Base-by-base conservation (phyloP, 2,888 invertebrate species). In the Zootermopsis nevadensis region DNA sequence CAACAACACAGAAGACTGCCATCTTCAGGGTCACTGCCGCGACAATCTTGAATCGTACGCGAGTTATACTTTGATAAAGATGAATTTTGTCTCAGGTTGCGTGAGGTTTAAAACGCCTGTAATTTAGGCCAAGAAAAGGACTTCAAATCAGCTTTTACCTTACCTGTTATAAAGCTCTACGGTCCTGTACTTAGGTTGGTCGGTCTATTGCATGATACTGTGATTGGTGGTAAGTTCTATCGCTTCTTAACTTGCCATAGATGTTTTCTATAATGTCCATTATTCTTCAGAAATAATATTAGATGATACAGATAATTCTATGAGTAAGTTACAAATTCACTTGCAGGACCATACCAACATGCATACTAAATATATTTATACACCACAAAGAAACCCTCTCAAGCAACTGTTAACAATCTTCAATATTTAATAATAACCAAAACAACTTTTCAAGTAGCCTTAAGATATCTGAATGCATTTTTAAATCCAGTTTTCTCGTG, bases 371-470 rank as follows among this genome's bases (percentile, higher is more conserved):
- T 74, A 42, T 74, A 2, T 38, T n/a, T 42, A 74, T 12, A 38
- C 24, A 74, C 74, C 74, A 42, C 74, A 24, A 38, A 24, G 33
- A 42, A 33, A 38, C 24, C 74, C 38, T 69, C 69, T 69, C 27
- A 27, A 60, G 27, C 24, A 60, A 60, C 60, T 24, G 24, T n/a
- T 74, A 74, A 74, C 74, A 74, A 74, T 74, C 38, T 74, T 33
- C 4, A 74, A 38, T 38, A 74, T 33, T 6, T 74, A 38, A 74
- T 74, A 38, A 74, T n/a, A 74, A 38, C 42, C 74, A 74, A 42
- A 35, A 33, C 72, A 38, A 33, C 6, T 84, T 83, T 84, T 80
- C 82, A 83, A 84, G 81, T 83, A 83, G 84, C 84, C 83, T 84
- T 85, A 85, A 82, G 81, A 79, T 77, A 69, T 67, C 38, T 77